Conservation (phyloP, 2,797 vertebrate genomes). For the Acipenser oxyrinchus region DNA sequence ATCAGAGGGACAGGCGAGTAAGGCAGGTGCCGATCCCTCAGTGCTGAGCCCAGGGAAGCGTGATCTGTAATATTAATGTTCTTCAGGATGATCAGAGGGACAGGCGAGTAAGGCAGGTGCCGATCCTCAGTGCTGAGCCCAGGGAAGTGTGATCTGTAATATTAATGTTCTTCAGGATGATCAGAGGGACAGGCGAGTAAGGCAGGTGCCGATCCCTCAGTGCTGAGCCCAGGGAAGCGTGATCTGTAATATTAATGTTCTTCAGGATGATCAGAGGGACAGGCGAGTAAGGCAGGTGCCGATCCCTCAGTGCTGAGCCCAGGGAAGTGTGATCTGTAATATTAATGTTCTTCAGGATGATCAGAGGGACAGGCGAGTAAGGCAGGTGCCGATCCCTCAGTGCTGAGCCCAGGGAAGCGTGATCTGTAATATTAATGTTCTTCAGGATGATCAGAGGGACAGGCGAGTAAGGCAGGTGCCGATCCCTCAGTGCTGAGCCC, state of each 20-base stretch:
- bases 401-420: slow-evolving; percentile 38
- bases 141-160: slow-evolving; percentile 30
- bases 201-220: too few relatives aligned
- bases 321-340: slow-evolving; percentile 30
- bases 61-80: background rate
- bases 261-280: background rate
- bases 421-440: background rate
- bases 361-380: too few relatives aligned
- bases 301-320: slow-evolving; percentile 18
- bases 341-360: background rate
- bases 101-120: too few relatives aligned
- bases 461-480: too few relatives aligned
- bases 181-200: too few relatives aligned
- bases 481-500: slow-evolving; percentile 18
- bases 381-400: too few relatives aligned
- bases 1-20: too few relatives aligned
- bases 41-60: slow-evolving; percentile 38
- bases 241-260: background rate
- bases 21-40: too few relatives aligned
- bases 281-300: too few relatives aligned
- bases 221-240: slow-evolving; percentile 38
- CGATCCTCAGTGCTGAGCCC: slow-evolving; percentile 17
- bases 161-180: background rate
- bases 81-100: background rate
- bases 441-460: background rate